These are phyloP conservation scores for Drosophila willistoni DNA, from an alignment of 1,140 invertebrate species.

Conservation along the genomic window DNA sequence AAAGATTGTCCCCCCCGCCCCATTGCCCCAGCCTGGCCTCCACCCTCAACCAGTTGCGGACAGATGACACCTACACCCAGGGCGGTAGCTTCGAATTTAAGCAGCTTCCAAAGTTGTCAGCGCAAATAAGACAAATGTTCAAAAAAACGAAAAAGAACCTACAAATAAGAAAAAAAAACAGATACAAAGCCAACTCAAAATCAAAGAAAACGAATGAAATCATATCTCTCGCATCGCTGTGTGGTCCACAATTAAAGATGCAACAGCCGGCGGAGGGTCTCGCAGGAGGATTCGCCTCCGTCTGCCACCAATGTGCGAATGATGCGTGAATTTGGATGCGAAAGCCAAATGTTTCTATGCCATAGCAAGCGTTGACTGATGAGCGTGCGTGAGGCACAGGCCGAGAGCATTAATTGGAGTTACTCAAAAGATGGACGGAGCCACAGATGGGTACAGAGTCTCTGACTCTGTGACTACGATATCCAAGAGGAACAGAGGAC, in stretches of 20 bases:
- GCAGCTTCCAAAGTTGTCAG: conserved; percentile 77
- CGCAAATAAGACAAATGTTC: conserved; percentile 79
- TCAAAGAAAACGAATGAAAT: conserved; percentile 14
- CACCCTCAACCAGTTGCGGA: background rate
- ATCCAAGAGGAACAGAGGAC: conserved; percentile 9
- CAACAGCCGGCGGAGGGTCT: conserved; percentile 36
- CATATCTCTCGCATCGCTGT: conserved; percentile 47
- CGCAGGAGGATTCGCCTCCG: conserved; percentile 27
- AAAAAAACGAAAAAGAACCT: conserved; percentile 11
- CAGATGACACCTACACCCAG: conserved; percentile 58
- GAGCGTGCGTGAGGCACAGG: conserved; percentile 57
- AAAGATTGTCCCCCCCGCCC: conserved; percentile 35
- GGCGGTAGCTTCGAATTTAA: conserved; percentile 55
- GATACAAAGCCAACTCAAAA: background rate
- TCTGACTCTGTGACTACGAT: background rate
- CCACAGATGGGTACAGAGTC: too few species aligned
- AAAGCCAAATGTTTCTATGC: conserved; percentile 32
- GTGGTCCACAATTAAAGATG: conserved; percentile 82
- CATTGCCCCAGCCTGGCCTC: background rate
- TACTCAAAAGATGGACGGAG: conserved; percentile 6
- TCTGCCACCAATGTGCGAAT: conserved; percentile 81
- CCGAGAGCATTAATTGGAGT: conserved; percentile 71
- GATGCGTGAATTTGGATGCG: conserved; percentile 80
- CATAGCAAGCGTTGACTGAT: conserved; percentile 72
- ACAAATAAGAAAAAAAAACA: conserved; percentile 5